Percentiles rank a stretch among this genome's conserved stretches.
Evolutionary conservation across 2,797 vertebrate genomes (phyloP).

Genomic region (Eulemur albifrons): DNA sequence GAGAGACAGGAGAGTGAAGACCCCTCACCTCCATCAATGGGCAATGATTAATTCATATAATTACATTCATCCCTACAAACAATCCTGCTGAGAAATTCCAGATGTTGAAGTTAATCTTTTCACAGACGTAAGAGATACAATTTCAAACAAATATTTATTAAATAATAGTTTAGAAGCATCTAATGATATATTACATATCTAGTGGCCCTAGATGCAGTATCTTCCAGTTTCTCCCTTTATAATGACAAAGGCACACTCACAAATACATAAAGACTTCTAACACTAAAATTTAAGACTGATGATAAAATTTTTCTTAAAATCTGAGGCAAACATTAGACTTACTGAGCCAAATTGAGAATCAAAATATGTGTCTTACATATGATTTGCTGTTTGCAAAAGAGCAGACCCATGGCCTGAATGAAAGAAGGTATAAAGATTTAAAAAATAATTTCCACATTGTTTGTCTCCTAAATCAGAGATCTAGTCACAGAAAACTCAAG

Average conservation of each 20-base stretch:
- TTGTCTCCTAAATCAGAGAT: background rate
- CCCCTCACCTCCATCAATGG: background rate
- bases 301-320: background rate
- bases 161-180: conserved; percentile 11
- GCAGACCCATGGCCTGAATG: background rate
- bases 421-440: background rate
- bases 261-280: background rate
- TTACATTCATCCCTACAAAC: background rate
- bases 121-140: background rate
- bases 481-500: background rate
- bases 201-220: background rate
- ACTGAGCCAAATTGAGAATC: background rate
- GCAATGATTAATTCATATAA: background rate
- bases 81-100: conserved; percentile 35
- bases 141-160: conserved; percentile 49
- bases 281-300: background rate
- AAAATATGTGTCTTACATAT: background rate
- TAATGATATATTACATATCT: background rate
- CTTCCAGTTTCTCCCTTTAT: background rate
- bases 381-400: background rate
- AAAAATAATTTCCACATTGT: background rate
- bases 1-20: background rate
- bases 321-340: background rate
- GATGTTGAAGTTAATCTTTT: conserved; percentile 39
- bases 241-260: background rate